Base-by-base conservation (phyloP, 2,888 invertebrate genomes). In the Tachina grossa region DNA sequence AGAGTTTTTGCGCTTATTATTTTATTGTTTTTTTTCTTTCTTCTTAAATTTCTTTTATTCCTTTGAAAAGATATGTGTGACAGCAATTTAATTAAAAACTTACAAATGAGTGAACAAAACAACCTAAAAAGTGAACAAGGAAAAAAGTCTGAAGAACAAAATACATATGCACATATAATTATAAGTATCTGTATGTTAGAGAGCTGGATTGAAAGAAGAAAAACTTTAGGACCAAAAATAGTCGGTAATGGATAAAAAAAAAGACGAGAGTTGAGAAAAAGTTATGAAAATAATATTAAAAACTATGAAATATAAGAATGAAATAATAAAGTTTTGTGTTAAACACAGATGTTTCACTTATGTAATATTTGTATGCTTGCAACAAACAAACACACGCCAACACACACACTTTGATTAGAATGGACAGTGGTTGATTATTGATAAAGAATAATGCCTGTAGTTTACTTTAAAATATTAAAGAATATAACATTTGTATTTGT, bases 1-100 rank as follows among this genome's bases (percentile, higher is more conserved):
- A 66, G 39, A 51, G 14, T 66, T 65, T 49, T 71, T 77, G 57
- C 76, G 65, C 55, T 77, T 51, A 59, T 72, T 45, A 43, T 76
- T 51, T 69, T 16, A 41, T 51, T 53, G 47, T 55, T 57, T 72
- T 77, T n/a, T 53, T 66, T 51, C 39, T 57, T 77, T 77, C n/a
- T 53, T 66, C 22, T 53, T 39, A 31, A 83, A 77, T 72, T 74
- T 19, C 31, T 22, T 66, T 63, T 47, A 47, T 66, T 72, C 65
- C 66, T 57, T 77, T 72, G 45, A 82, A 72, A 81, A 79, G 85
- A 79, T 85, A 85, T 88, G 85, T 87, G 84, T 75, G 85, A 87
- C 84, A 85, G 87, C 82, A 88, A 87, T 88, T 88, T 88, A 88
- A 88, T 88, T 88, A 88, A 87, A 88, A 88, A 87, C 86, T 88